Conservation (phyloP, 2,113 vertebrate genomes). For the Amblyopsis rosae region DNA sequence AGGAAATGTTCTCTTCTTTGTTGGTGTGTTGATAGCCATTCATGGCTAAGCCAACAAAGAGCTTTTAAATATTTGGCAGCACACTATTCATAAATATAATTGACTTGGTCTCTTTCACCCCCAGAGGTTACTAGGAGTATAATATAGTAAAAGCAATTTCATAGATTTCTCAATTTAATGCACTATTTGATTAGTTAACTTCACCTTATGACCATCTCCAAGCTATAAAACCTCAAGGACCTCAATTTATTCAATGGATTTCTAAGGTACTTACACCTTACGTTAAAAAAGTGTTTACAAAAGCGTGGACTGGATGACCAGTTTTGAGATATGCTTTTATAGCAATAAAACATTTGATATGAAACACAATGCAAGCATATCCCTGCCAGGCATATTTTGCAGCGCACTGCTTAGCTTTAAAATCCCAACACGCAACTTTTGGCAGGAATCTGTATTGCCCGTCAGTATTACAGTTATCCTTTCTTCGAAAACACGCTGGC, state of each 20-base stretch:
- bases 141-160: neutral
- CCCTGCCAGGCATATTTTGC: conserved; percentile 8
- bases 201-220: neutral
- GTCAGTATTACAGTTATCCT: neutral
- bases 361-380: neutral
- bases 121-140: neutral
- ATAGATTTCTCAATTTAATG: conserved; percentile 7
- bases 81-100: neutral
- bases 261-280: neutral
- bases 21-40: neutral
- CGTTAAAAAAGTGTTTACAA: no score
- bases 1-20: conserved; percentile 2
- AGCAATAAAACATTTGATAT: neutral
- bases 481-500: neutral
- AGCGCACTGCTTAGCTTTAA: conserved; percentile 2
- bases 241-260: neutral
- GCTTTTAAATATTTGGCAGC: neutral
- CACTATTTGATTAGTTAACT: neutral
- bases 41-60: neutral
- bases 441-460: conserved; percentile 15
- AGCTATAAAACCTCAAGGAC: neutral
- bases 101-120: neutral
- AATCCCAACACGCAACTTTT: conserved; percentile 7
- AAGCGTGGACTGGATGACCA: neutral
- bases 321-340: neutral